A percentile compares a stretch with the other conserved stretches of the same genome.
phyloP scores from a whole-genome alignment of 2,113 vertebrate genomes.

The Hassar affinis region DNA sequence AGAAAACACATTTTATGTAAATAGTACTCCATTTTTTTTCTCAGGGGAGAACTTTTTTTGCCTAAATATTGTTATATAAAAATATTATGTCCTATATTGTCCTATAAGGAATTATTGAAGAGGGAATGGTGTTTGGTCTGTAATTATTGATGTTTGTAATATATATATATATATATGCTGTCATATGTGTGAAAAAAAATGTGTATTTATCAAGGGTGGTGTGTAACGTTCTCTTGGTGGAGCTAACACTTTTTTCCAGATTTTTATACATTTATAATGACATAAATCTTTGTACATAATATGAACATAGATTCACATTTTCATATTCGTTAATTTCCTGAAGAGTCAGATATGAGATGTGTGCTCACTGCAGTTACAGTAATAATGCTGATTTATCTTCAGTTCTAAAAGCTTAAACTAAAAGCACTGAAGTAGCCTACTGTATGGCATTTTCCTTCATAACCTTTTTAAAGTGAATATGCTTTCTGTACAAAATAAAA shows the following conservation, averaged over 20 bases:
- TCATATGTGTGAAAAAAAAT: constrained; percentile 45
- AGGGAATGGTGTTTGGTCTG: constrained; percentile 9
- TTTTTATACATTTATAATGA: constrained; percentile 41
- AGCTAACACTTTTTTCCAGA: constrained; percentile 42
- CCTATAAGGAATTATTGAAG: constrained; percentile 68
- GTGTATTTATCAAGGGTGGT: constrained; percentile 53
- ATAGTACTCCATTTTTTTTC: constrained; percentile 8
- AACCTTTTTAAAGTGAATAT: neutral
- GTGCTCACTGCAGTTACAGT: constrained; percentile 18
- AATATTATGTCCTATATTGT: constrained; percentile 19
- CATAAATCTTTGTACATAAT: constrained; percentile 30
- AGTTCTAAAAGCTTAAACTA: constrained; percentile 1
- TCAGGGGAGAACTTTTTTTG: constrained; percentile 34
- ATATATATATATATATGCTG: constrained; percentile 42
- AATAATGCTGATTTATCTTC: constrained; percentile 24
- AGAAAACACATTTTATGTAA: constrained; percentile 22
- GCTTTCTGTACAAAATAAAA: constrained; percentile 11
- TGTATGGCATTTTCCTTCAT: constrained; percentile 19
- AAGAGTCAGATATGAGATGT: neutral
- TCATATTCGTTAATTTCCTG: neutral
- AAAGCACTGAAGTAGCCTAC: neutral
- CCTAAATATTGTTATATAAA: constrained; percentile 17
- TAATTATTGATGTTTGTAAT: constrained; percentile 39
- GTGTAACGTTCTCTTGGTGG: constrained; percentile 43
- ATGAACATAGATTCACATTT: constrained; percentile 14